phyloP scores from a whole-genome alignment of 2,113 vertebrate genomes.

The Herpetotheres cachinnans region DNA sequence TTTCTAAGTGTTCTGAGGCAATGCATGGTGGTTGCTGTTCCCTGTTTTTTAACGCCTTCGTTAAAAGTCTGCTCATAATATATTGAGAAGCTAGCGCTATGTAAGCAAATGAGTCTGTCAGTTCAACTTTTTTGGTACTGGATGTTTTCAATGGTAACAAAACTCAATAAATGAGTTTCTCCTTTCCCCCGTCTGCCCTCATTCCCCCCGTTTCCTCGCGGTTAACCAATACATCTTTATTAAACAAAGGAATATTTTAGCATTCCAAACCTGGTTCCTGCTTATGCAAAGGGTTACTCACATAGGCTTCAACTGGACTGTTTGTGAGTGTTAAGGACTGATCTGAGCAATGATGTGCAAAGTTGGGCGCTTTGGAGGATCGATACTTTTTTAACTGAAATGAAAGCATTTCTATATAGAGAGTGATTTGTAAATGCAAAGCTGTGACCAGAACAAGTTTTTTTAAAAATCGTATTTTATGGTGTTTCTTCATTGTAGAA shows the following conservation, averaged over 20 bases:
- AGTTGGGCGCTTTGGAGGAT: neutral
- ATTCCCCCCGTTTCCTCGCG: conserved; percentile 1
- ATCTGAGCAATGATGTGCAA: neutral
- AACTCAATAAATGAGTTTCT: conserved; percentile 53
- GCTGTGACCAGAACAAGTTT: conserved; percentile 52
- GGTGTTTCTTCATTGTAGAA: conserved; percentile 60
- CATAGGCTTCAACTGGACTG: neutral
- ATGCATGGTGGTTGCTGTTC: conserved; percentile 80
- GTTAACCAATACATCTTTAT: conserved; percentile 49
- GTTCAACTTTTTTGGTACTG: conserved; percentile 39
- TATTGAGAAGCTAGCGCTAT: conserved; percentile 51
- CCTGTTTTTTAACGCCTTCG: conserved; percentile 60
- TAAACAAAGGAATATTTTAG: conserved; percentile 66
- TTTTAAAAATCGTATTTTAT: conserved; percentile 14
- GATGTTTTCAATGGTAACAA: conserved; percentile 54
- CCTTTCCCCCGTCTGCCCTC: neutral
- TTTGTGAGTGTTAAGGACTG: neutral
- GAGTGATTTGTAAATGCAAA: conserved; percentile 52
- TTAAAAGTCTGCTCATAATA: conserved; percentile 63
- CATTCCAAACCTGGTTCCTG: conserved; percentile 59
- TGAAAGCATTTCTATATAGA: conserved; percentile 30
- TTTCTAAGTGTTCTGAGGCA: conserved; percentile 74
- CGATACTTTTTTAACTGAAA: conserved; percentile 28
- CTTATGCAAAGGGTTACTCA: neutral
- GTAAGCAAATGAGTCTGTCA: conserved; percentile 52